Percentiles rank a stretch among this genome's conserved stretches.
phyloP scores from a whole-genome alignment of 1,140 invertebrate genomes.

The Rhagoletis pomonella region DNA sequence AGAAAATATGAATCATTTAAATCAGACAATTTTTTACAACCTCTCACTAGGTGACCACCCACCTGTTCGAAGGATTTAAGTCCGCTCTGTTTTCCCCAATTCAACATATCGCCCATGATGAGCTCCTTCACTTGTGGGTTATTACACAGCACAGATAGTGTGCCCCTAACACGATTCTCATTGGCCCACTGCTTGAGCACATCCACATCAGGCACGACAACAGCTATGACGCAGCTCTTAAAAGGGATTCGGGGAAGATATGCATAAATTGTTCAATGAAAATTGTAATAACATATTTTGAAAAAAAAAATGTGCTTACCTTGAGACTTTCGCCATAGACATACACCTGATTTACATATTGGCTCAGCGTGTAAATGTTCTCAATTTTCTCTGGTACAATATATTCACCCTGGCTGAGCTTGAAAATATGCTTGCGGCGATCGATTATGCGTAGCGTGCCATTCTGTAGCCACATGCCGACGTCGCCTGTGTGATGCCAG shows the following conservation, averaged over 20 bases:
- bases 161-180: slow-evolving; percentile 89
- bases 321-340: slow-evolving; percentile 98
- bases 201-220: slow-evolving; percentile 96
- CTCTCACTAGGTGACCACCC: too few species aligned
- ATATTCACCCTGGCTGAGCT: slow-evolving; percentile 98
- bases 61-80: slow-evolving; percentile 98
- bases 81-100: slow-evolving; percentile 90
- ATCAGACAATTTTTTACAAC: background rate
- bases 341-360: slow-evolving; percentile 96
- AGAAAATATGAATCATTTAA: slow-evolving; percentile 30
- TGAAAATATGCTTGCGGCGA: slow-evolving; percentile 97
- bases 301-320: slow-evolving; percentile 75
- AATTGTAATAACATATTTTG: too few species aligned
- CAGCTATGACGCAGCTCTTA: slow-evolving; percentile 93
- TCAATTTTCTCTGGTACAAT: slow-evolving; percentile 99
- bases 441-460: slow-evolving; percentile 97
- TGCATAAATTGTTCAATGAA: background rate
- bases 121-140: slow-evolving; percentile 91
- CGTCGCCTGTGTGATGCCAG: slow-evolving; percentile 98
- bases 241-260: slow-evolving; percentile 59
- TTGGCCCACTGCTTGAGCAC: slow-evolving; percentile 91
- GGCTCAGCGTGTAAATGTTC: slow-evolving; percentile 94
- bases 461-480: slow-evolving; percentile 93
- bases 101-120: slow-evolving; percentile 91
- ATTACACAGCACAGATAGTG: slow-evolving; percentile 90